phyloP scores from a whole-genome alignment of 1,140 invertebrate species.

The Lethocerus indicus region DNA sequence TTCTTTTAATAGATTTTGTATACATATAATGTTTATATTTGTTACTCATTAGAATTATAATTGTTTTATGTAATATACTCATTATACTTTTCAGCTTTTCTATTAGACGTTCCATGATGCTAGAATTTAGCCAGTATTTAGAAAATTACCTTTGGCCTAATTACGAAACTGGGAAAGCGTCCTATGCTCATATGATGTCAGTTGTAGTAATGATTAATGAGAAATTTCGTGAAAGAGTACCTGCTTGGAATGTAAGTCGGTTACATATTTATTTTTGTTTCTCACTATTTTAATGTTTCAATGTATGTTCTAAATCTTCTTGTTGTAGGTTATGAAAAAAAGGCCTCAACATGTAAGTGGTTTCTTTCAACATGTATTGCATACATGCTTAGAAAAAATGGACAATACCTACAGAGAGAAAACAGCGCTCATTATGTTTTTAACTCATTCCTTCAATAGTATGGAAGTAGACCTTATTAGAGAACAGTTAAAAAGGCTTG shows the following conservation, averaged over 20 bases:
- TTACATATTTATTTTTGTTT: conserved; percentile 9
- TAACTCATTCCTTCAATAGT: conserved; percentile 94
- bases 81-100: conserved; percentile 45
- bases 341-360: conserved; percentile 61
- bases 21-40: neutral
- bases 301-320: no score
- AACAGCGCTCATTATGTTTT: conserved; percentile 71
- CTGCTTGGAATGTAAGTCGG: conserved; percentile 81
- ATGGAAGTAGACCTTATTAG: conserved; percentile 89
- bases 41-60: neutral
- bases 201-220: conserved; percentile 97
- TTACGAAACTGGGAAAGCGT: conserved; percentile 45
- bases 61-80: neutral
- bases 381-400: conserved; percentile 42
- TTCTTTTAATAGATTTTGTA: neutral
- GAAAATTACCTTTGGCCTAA: conserved; percentile 98
- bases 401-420: conserved; percentile 55
- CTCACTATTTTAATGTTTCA: neutral
- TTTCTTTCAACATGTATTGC: conserved; percentile 76
- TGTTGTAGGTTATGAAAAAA: conserved; percentile 68
- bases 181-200: conserved; percentile 75
- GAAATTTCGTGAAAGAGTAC: conserved; percentile 90
- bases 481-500: conserved; percentile 78
- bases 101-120: conserved; percentile 77
- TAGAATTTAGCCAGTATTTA: conserved; percentile 94